phyloP scores from a whole-genome alignment of 2,113 vertebrate species.

The Quiscalus mexicanus region DNA sequence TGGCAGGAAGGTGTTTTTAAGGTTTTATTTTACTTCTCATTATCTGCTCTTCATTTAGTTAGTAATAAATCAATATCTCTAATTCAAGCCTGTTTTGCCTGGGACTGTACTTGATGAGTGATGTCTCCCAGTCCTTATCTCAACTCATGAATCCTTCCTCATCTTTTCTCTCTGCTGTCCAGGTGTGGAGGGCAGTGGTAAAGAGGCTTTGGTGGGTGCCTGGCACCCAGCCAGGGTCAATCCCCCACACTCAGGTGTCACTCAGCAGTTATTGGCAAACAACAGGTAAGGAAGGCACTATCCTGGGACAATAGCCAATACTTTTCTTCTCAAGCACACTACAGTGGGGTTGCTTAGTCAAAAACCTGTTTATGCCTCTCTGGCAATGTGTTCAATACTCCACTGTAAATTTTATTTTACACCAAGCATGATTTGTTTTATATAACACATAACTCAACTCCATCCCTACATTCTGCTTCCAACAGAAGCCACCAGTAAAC shows the following conservation, averaged over 20 bases:
- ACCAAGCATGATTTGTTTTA: background rate
- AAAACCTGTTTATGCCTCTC: background rate
- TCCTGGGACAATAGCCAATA: background rate
- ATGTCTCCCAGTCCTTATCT: background rate
- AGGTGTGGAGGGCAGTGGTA: background rate
- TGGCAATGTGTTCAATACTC: background rate
- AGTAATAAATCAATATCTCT: background rate
- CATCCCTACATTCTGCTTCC: background rate
- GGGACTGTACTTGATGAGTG: background rate
- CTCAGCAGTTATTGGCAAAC: background rate
- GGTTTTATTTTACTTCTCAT: background rate
- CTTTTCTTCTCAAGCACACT: background rate
- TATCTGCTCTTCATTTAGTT: background rate
- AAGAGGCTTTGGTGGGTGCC: background rate
- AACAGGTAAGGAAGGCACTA: background rate
- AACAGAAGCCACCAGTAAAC: background rate
- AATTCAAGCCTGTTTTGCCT: background rate
- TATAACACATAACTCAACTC: rapidly evolving
- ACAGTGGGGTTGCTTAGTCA: background rate
- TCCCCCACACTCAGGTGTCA: background rate
- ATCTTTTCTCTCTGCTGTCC: background rate
- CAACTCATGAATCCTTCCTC: background rate
- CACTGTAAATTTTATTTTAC: background rate
- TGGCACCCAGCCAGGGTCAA: background rate
- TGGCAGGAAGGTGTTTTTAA: background rate